Evolutionary conservation across 2,888 invertebrate genomes (phyloP).

Genomic region (Nebria brevicollis): DNA sequence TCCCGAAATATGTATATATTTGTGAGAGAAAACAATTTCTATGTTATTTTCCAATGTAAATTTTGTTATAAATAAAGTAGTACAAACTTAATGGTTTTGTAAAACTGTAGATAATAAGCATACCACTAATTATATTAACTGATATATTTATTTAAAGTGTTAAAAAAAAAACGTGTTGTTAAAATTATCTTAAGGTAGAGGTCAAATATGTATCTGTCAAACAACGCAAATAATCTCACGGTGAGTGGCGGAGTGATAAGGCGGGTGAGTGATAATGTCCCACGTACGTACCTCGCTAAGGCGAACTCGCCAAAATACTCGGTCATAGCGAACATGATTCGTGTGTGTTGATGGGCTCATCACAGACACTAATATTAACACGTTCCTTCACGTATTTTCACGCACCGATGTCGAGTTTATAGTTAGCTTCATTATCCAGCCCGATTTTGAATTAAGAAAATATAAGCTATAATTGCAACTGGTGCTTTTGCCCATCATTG

Average conservation of each 20-base stretch:
- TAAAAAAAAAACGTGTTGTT: slow-evolving; percentile 15
- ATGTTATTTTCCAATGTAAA: too few species aligned
- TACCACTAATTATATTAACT: too few species aligned
- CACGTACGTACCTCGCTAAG: slow-evolving; percentile 62
- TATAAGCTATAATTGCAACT: not conserved
- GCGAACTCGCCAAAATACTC: slow-evolving; percentile 67
- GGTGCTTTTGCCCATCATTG: not conserved
- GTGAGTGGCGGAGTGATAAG: not conserved
- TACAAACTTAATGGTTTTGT: too few species aligned
- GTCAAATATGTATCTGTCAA: not conserved
- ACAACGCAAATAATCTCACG: not conserved
- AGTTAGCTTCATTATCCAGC: not conserved
- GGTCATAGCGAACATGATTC: slow-evolving; percentile 66
- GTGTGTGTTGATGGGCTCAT: slow-evolving; percentile 51
- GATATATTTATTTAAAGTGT: not conserved
- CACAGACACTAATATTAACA: slow-evolving; percentile 27
- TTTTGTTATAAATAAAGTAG: too few species aligned
- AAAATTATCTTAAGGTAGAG: not conserved
- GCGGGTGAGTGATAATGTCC: not conserved
- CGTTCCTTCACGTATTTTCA: not conserved
- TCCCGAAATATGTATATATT: not conserved
- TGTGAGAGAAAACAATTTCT: not conserved
- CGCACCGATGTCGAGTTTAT: not conserved
- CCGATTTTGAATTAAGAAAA: not conserved
- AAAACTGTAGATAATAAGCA: too few species aligned